phyloP scores from a whole-genome alignment of 2,888 invertebrate species.

The Philopedon plagiatum region DNA sequence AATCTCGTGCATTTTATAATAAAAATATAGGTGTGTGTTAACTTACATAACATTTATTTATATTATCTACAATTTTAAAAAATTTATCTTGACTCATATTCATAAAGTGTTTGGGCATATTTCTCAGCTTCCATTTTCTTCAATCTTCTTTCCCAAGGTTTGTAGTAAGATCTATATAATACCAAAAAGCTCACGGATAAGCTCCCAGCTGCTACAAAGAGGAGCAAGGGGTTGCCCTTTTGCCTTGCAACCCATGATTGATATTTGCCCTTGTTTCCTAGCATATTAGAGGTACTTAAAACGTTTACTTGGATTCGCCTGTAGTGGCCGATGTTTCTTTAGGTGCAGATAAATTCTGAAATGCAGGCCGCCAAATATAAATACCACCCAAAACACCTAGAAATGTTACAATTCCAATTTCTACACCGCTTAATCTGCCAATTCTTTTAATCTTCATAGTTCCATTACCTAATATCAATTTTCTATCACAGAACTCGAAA shows the following conservation, averaged over 20 bases:
- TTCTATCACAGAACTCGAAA: no score
- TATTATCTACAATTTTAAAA: not conserved
- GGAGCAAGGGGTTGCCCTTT: conserved; percentile 56
- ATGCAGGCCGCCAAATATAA: conserved; percentile 68
- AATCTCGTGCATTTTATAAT: no score
- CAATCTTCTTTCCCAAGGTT: conserved; percentile 55
- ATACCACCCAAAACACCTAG: conserved; percentile 64
- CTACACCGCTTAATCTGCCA: conserved; percentile 60
- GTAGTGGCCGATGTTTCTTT: not conserved
- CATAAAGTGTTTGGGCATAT: conserved; percentile 51
- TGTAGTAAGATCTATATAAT: conserved; percentile 52
- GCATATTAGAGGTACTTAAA: conserved; percentile 7
- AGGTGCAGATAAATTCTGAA: conserved; percentile 48
- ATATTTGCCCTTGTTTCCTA: conserved; percentile 3
- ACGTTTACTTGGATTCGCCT: not conserved
- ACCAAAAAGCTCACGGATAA: conserved; percentile 50
- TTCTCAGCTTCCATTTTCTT: conserved; percentile 39
- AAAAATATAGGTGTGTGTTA: no score
- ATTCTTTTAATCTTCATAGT: conserved; percentile 62
- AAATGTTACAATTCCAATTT: conserved; percentile 61
- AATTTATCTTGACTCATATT: conserved; percentile 31
- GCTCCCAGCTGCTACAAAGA: conserved; percentile 55
- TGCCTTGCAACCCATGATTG: conserved; percentile 47
- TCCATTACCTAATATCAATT: no score
- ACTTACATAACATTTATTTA: no score